Percentiles rank a stretch among this genome's conserved stretches.
Conservation (phyloP, 2,797 vertebrate genomes). For the Gambusia yucatana region DNA sequence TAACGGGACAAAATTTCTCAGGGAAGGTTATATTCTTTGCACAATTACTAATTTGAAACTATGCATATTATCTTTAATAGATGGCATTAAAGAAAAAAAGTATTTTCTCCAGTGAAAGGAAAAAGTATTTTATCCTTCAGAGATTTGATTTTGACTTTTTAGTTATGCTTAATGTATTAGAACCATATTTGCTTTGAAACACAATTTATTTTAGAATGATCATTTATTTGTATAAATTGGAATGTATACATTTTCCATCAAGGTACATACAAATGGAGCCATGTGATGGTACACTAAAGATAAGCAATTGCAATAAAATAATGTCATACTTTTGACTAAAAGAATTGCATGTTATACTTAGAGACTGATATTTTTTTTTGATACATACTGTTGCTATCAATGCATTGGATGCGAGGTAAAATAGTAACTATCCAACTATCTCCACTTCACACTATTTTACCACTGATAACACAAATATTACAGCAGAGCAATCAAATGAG, state of each 20-base stretch:
- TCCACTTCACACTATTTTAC: background rate
- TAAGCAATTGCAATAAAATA: background rate
- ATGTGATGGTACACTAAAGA: background rate
- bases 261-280: background rate
- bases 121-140: background rate
- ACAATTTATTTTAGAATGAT: background rate
- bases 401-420: background rate
- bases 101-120: background rate
- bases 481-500: background rate
- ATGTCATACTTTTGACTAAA: background rate
- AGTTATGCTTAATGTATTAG: background rate
- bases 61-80: background rate
- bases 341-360: background rate
- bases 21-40: background rate
- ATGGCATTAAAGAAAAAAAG: background rate
- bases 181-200: background rate
- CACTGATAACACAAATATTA: background rate
- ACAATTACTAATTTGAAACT: background rate
- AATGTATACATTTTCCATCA: background rate
- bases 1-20: slow-evolving; percentile 2
- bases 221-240: background rate
- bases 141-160: no score
- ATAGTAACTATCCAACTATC: background rate
- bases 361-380: background rate
- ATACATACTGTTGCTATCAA: background rate